phyloP scores from a whole-genome alignment of 2,113 vertebrate species.

The Syngnathoides biaculeatus region DNA sequence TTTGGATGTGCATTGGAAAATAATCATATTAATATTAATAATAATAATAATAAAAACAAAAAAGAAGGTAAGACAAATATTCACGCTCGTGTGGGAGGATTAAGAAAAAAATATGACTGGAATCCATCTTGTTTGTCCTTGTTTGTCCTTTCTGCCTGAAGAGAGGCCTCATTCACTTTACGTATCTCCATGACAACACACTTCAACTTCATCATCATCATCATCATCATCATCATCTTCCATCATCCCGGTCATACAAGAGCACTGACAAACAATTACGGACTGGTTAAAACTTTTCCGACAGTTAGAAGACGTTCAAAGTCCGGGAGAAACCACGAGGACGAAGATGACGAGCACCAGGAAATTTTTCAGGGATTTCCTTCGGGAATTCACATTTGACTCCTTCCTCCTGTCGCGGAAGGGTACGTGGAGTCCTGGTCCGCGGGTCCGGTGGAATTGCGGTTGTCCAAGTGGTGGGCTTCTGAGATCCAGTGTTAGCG shows the following conservation, averaged over 20 bases:
- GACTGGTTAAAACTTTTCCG: slow-evolving; percentile 6
- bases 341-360: slow-evolving; percentile 2
- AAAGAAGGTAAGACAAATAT: slow-evolving; percentile 1
- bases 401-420: neutral
- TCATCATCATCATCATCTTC: neutral
- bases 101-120: neutral
- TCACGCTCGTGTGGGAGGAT: slow-evolving; percentile 2
- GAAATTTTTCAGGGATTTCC: neutral
- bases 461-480: slow-evolving; percentile 34
- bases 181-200: neutral
- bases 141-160: neutral
- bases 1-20: slow-evolving; percentile 15
- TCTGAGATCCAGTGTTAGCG: slow-evolving; percentile 70
- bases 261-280: neutral
- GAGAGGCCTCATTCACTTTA: neutral
- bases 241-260: neutral
- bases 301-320: slow-evolving; percentile 6
- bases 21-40: slow-evolving; percentile 37
- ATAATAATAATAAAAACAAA: slow-evolving; percentile 21
- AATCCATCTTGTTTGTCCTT: neutral
- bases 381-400: neutral
- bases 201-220: neutral
- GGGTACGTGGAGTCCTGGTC: neutral
- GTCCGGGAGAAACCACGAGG: neutral
- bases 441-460: neutral